Percentiles rank a stretch among this genome's conserved stretches.
phyloP scores from a whole-genome alignment of 2,113 vertebrate genomes.

The Rostratula benghalensis region DNA sequence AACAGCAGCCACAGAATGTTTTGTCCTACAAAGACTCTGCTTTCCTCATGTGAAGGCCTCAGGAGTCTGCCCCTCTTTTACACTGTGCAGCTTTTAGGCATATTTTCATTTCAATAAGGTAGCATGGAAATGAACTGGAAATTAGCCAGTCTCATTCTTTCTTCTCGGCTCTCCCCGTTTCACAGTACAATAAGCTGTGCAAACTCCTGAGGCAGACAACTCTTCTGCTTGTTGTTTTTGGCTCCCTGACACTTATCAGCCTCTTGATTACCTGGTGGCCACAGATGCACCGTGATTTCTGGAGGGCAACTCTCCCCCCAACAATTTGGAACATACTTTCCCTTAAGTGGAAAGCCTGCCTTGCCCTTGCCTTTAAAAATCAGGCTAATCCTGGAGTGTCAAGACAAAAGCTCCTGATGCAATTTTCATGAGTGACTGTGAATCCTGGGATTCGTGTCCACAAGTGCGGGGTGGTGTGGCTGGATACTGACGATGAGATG shows the following conservation, averaged over 20 bases:
- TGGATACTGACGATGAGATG: neutral
- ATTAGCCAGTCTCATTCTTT: neutral
- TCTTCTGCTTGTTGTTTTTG: neutral
- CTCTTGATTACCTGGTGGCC: neutral
- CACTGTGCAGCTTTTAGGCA: neutral
- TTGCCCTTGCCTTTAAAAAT: neutral
- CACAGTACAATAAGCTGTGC: neutral
- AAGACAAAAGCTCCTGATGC: neutral
- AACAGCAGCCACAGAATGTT: neutral
- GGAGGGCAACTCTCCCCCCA: neutral
- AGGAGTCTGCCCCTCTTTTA: neutral
- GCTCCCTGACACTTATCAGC: neutral
- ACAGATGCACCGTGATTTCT: rapidly evolving
- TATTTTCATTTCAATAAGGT: neutral
- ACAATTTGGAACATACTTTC: neutral
- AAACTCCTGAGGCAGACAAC: neutral
- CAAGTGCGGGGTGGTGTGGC: rapidly evolving
- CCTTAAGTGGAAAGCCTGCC: neutral
- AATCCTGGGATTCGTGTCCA: neutral
- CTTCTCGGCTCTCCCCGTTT: neutral
- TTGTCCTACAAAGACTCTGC: neutral
- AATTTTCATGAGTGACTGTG: neutral
- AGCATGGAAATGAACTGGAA: neutral
- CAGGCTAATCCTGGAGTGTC: neutral
- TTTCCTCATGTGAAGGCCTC: neutral